Base-by-base conservation (phyloP, 2,113 vertebrate genomes). In the Cariama cristata region DNA sequence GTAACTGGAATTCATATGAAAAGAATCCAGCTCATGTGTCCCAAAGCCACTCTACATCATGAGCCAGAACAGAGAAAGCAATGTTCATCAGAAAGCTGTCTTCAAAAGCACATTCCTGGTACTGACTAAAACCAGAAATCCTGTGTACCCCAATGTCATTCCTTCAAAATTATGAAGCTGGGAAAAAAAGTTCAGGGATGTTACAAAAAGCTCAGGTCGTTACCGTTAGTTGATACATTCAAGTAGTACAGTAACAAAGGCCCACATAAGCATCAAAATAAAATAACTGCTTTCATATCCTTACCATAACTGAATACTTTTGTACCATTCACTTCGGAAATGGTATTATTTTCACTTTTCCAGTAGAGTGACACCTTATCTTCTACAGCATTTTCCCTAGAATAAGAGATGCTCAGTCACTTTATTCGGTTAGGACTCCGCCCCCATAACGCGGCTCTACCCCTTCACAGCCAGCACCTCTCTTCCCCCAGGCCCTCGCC, bases 251-350 rank as follows among this genome's bases (percentile, higher is more conserved):
- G 52, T 4, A 50, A 38, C 3, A 0, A 40, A 71, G 8, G 3
- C 4, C 30, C 10, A 9, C 0, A 1, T 4, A 50, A 80, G 22
- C 12, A 30, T 16, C 18, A 35, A 35, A 47, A 21, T 4, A 79
- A 66, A 59, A 4, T 17, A 76, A 11, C 0, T 11, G 7, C 26
- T 66, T 71, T 16, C 19, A 22, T 21, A 42, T 24, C 35, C 98
- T 97, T 98, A 99, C 99, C 99, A 50, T 99, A 99, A 92, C 38
- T 98, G 92, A 99, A 99, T 21, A 97, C 98, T 96, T 98, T 99
- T 55, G 97, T 98, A 9, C 99, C 99, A 92, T 99, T 99, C 15
- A 98, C 79, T 84, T 99, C 99, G 17, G 98, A 98, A 79, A 99
- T 86, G 4, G 96, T 98, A 64, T 99, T 99, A 28, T 95, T 95